Percentiles rank a stretch among this genome's conserved stretches.
phyloP scores from a whole-genome alignment of 2,113 vertebrate species.

The Castor canadensis region DNA sequence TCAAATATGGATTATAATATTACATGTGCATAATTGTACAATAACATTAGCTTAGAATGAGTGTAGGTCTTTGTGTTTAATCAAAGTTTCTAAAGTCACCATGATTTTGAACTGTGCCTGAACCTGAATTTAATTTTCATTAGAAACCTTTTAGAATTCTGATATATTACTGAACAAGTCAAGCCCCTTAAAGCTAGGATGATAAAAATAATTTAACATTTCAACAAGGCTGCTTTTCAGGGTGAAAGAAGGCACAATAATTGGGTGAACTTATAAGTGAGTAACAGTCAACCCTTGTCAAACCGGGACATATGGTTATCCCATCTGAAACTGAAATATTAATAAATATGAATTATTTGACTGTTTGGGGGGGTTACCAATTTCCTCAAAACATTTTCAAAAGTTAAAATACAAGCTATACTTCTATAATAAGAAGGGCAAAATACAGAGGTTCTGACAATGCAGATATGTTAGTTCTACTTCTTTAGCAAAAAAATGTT shows the following conservation, averaged over 20 bases:
- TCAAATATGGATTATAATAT: conserved; percentile 46
- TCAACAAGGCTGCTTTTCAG: neutral
- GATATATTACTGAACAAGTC: neutral
- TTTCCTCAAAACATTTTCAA: neutral
- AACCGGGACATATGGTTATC: neutral
- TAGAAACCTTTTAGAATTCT: conserved; percentile 5
- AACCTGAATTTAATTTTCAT: conserved; percentile 9
- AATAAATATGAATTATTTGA: neutral
- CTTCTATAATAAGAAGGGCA: neutral
- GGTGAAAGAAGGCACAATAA: neutral
- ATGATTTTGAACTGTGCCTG: conserved; percentile 1
- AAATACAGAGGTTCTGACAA: neutral
- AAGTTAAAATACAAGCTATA: neutral
- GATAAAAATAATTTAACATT: neutral
- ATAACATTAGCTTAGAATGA: neutral
- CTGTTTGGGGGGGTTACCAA: neutral
- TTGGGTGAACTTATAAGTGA: neutral
- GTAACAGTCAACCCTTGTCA: neutral
- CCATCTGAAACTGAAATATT: neutral
- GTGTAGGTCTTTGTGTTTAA: neutral
- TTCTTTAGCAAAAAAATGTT: too few species aligned
- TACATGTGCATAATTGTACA: neutral
- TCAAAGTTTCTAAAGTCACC: neutral
- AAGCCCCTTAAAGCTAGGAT: neutral
- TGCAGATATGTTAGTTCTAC: too few species aligned